Evolutionary conservation across 2,113 vertebrate genomes (phyloP).

Genomic region (Pipra filicauda): DNA sequence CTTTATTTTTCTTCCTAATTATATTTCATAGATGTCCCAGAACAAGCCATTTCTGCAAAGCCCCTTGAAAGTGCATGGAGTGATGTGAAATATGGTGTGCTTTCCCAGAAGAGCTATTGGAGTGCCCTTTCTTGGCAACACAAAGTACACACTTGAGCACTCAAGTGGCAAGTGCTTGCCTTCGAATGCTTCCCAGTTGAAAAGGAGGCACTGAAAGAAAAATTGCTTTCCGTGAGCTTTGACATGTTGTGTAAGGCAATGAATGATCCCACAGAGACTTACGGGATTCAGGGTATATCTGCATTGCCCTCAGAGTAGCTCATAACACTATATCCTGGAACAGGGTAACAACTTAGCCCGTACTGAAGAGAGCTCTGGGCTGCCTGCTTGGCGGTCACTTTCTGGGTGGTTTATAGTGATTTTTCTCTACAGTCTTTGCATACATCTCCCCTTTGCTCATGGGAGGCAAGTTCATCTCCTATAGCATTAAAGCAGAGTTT

Average conservation of each 20-base stretch:
- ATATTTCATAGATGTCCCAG: conserved; percentile 53
- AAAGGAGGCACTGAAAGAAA: conserved; percentile 52
- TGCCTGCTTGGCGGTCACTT: neutral
- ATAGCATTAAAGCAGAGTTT: neutral
- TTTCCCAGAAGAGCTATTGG: conserved; percentile 63
- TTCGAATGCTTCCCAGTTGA: conserved; percentile 41
- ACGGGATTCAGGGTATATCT: neutral
- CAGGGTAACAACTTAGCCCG: neutral
- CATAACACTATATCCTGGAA: neutral
- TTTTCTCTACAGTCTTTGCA: neutral
- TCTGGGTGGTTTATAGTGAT: neutral
- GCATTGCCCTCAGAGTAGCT: neutral
- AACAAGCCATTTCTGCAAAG: conserved; percentile 40
- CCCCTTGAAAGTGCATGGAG: conserved; percentile 34
- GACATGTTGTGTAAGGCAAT: conserved; percentile 21
- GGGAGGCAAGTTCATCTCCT: neutral
- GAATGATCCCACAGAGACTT: neutral
- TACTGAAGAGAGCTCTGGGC: fast-evolving
- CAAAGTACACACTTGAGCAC: conserved; percentile 58
- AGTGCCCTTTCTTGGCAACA: conserved; percentile 63
- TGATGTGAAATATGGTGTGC: conserved; percentile 52
- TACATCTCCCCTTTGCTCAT: neutral
- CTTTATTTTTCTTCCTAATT: conserved; percentile 61
- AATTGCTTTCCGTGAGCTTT: conserved; percentile 45
- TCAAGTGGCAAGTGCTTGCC: conserved; percentile 56